A percentile compares a stretch with the other conserved stretches of the same genome.
phyloP scores from a whole-genome alignment of 2,888 invertebrate genomes.

The Tolmerus cingulatus region DNA sequence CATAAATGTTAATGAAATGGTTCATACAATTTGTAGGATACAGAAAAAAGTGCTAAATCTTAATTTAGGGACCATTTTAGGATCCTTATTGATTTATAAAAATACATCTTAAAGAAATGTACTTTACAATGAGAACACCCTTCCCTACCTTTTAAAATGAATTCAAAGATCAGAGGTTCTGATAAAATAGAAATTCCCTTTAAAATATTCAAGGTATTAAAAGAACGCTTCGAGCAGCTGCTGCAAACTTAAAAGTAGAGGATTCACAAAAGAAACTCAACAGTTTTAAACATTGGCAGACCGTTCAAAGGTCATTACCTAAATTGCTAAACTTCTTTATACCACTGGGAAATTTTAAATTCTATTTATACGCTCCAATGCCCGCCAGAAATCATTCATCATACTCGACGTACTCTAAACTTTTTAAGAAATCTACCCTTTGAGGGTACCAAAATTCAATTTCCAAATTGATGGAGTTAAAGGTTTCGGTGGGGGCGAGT shows the following conservation, averaged over 20 bases:
- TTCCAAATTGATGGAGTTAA: background rate
- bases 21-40: no score
- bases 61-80: no score
- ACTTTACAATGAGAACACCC: no score
- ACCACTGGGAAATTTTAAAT: background rate
- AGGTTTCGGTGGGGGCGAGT: background rate
- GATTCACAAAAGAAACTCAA: background rate
- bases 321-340: background rate
- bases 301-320: background rate
- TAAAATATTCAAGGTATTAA: background rate
- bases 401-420: background rate
- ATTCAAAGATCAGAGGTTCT: background rate
- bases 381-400: background rate
- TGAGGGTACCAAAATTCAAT: background rate
- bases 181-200: background rate
- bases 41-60: no score
- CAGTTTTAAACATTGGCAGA: background rate
- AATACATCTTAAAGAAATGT: no score
- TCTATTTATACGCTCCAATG: background rate
- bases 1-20: background rate
- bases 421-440: background rate
- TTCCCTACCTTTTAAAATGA: background rate
- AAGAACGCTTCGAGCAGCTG: background rate
- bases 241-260: background rate
- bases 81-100: no score